Evolutionary conservation across 2,113 vertebrate species (phyloP).

Genomic region (Caranx ignobilis): DNA sequence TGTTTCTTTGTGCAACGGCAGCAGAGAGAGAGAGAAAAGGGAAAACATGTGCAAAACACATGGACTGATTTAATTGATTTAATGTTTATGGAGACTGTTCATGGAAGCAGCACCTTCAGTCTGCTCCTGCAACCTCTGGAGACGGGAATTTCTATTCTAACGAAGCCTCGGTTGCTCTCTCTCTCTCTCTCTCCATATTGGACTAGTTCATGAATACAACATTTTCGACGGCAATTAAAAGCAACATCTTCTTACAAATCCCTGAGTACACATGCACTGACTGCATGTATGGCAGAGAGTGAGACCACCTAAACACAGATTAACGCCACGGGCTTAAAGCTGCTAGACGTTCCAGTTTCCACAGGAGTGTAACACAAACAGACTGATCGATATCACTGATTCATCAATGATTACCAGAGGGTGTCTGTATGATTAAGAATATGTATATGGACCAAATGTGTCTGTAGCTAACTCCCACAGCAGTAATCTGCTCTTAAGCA

Average conservation of each 20-base stretch:
- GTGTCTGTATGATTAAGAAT: background rate
- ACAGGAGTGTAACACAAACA: background rate
- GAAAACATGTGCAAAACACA: background rate
- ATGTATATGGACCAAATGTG: no score
- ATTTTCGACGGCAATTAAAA: background rate
- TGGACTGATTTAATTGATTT: background rate
- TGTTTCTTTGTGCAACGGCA: background rate
- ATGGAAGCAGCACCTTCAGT: background rate
- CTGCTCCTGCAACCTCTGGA: background rate
- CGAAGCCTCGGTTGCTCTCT: background rate
- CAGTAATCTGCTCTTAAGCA: background rate
- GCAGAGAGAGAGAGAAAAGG: background rate
- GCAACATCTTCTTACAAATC: background rate
- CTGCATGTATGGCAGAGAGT: background rate
- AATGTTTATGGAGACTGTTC: background rate
- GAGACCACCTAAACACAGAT: constrained; percentile 12
- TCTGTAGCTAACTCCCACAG: no score
- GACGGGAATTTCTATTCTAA: background rate
- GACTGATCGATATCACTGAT: background rate
- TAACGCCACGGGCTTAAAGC: constrained; percentile 35
- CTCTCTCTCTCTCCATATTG: no score
- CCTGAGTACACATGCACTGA: background rate
- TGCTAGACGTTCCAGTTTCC: constrained; percentile 26
- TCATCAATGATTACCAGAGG: background rate
- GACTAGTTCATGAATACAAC: background rate